Evolutionary conservation across 2,113 vertebrate species (phyloP), one percentile per base, ranked within the genome.

Genomic region (Centropus bengalensis): DNA sequence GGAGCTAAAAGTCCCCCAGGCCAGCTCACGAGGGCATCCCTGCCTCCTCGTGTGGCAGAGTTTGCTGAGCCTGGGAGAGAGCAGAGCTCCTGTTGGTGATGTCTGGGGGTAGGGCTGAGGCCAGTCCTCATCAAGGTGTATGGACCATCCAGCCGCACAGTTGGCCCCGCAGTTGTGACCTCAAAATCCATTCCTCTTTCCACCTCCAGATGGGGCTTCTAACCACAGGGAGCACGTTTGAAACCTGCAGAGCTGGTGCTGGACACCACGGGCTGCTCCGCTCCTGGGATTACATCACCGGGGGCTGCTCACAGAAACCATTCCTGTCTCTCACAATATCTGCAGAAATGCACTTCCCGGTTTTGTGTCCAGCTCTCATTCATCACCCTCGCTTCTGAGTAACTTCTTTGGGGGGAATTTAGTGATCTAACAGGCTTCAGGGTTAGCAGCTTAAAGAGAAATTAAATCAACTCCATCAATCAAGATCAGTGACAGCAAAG

Each of bases 201-300:
- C 20, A 49, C 94, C 95, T 90, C 90, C 93, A 93, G 94, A 45
- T 93, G 96, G 92, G 80, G 95, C 89, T 89, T 96, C 64, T 94
- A 88, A 75, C 91, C 68, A 17, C 51, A 33, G 44, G 75, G 71
- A 90, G 30, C 2, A 1, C 6, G 28, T 79, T 27, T 69, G 82
- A 42, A 85, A 23, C 23, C 64, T 86, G 71, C 87, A 27, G 26
- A 27, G 27, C 14, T 42, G 44, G 58, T 86, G 33, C 15, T 6
- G 2, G 59, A 10, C 21, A 3, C 40, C 14, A 2, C 2, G 0
- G 70, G 2, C 51, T 51, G 73, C 80, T 63, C 4, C 2, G 23
- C 68, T 80, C 36, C 38, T 36, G 27, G n/a, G 22, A 5, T 86
- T 42, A 22, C 66, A 19, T 81, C 64, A 30, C 27, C 2, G 0